Base-by-base conservation (phyloP, 2,797 vertebrate species). In the Poeciliopsis presidionis region DNA sequence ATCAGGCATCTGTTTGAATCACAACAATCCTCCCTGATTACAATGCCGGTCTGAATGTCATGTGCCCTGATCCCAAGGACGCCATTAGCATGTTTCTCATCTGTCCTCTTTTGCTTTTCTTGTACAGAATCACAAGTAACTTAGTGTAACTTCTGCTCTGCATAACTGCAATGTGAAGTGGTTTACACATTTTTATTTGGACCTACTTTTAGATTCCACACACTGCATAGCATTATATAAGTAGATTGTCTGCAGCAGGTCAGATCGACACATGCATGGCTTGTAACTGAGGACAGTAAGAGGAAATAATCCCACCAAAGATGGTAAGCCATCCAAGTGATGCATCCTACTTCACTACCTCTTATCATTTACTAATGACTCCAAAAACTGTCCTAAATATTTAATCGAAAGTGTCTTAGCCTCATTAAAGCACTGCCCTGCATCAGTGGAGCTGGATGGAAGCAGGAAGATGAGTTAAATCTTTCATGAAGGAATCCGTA, bases 131-230 rank as follows among this genome's bases (percentile, higher is more conserved):
- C 30, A 39, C 20, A 46, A 71, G 55, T 83, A 78, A 81, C 71
- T 57, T 30, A 70, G 51, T 67, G 70, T 80, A 77, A 83, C 81
- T 82, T 81, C 78, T 84, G 63, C 71, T 88, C 82, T 47, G 72
- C 28, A 75, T 57, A 4, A n/a, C 63, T 51, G 45, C 74, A 78
- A 41, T 82, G 80, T 80, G 74, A 77, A 81, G 61, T 73, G 47
- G 47, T 77, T 43, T 75, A 72, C 61, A 36, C 9, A 30, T 75
- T 82, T 45, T 75, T 78, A 55, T 53, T 39, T 41, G 22, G 5
- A 79, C 22, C 25, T 51, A n/a, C 9, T 71, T 83, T 78, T 69
- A 78, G 70, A 59, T 49, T 25, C 18, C 36, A 69, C 11, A 47
- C 20, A 20, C 33, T 36, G 39, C 39, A 12, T 22, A 41, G 36